phyloP scores from a whole-genome alignment of 2,113 vertebrate genomes.

The Lagopus leucura region DNA sequence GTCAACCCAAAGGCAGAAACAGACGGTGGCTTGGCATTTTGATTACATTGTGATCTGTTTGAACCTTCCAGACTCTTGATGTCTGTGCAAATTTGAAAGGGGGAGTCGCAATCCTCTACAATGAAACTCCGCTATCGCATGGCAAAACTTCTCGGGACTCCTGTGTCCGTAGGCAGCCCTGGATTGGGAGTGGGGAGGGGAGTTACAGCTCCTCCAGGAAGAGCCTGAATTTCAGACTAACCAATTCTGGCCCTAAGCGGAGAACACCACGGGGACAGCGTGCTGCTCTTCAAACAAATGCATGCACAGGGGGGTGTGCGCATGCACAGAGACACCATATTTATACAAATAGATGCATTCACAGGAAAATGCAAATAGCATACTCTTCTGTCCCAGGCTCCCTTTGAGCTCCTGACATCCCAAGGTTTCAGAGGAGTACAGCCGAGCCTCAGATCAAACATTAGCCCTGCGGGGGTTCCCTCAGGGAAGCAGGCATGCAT shows the following conservation, averaged over 20 bases:
- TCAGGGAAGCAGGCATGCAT: constrained; percentile 62
- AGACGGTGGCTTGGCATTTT: constrained; percentile 67
- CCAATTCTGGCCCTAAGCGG: constrained; percentile 18
- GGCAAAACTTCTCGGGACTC: constrained; percentile 45
- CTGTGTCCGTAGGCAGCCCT: background rate
- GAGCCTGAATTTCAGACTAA: constrained; percentile 43
- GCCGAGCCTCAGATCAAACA: constrained; percentile 71
- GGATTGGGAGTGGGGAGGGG: background rate
- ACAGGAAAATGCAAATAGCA: constrained; percentile 72
- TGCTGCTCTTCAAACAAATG: constrained; percentile 58
- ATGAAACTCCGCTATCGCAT: background rate
- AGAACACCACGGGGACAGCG: constrained; percentile 9
- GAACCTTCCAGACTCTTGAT: constrained; percentile 71
- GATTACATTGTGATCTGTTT: constrained; percentile 70
- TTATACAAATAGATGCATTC: constrained; percentile 70
- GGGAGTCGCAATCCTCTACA: constrained; percentile 53
- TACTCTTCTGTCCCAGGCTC: constrained; percentile 43
- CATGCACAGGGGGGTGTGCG: constrained; percentile 3
- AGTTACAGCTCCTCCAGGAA: constrained; percentile 28
- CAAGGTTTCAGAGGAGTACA: constrained; percentile 73
- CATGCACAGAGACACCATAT: constrained; percentile 55
- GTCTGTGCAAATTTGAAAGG: constrained; percentile 65
- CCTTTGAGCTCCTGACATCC: constrained; percentile 67
- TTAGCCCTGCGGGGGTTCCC: constrained; percentile 71
- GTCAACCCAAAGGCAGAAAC: constrained; percentile 67